These are phyloP conservation scores for Strigamia maritima DNA, from an alignment of 2,888 invertebrate genomes.

Conservation along the genomic window DNA sequence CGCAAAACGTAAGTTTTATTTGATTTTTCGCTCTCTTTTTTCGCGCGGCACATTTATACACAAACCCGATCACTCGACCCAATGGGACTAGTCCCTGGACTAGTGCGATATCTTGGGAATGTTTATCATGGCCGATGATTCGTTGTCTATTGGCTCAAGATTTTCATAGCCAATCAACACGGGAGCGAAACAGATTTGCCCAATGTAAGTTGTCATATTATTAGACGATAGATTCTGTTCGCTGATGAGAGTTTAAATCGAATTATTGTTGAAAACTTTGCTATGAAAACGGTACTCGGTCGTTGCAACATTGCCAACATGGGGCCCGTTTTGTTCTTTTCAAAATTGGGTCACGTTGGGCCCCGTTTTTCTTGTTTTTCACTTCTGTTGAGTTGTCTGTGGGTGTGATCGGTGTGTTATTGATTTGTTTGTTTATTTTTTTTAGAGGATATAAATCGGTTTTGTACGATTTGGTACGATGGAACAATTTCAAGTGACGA, in stretches of 20 bases:
- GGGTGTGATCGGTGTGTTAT: neutral
- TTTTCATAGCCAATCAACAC: conserved; percentile 71
- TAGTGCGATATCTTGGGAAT: conserved; percentile 1
- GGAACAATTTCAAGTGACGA: conserved; percentile 45
- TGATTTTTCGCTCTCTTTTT: neutral
- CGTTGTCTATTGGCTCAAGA: conserved; percentile 82
- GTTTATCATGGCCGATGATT: conserved; percentile 49
- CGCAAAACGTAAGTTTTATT: neutral
- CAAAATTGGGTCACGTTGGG: neutral
- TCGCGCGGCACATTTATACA: neutral
- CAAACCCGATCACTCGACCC: neutral
- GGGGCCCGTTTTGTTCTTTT: neutral
- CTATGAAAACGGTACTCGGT: no score
- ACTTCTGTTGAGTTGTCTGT: no score
- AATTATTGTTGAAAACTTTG: neutral
- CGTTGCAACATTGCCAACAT: no score
- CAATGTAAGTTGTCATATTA: conserved; percentile 73
- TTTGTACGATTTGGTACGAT: no score
- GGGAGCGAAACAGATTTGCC: conserved; percentile 61
- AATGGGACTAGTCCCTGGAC: neutral
- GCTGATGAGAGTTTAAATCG: conserved; percentile 33
- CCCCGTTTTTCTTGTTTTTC: neutral
- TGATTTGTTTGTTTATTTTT: neutral
- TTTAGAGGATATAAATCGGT: neutral
- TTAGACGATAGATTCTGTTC: conserved; percentile 52